phyloP scores from a whole-genome alignment of 92 coral and sea anemone species.

The Epizoanthus illoricatus region DNA sequence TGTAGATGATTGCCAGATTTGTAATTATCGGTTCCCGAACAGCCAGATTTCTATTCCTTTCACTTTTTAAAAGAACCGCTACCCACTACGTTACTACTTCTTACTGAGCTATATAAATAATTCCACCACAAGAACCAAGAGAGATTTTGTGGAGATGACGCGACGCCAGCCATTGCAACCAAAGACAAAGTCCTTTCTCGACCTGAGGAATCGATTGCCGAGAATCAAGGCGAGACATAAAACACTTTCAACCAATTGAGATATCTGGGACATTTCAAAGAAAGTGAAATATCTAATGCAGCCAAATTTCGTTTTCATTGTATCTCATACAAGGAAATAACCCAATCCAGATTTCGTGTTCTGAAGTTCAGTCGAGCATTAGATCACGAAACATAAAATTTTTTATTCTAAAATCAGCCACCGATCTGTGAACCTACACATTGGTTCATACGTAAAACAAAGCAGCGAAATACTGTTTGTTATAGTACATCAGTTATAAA shows the following conservation, averaged over 20 bases:
- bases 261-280: not conserved
- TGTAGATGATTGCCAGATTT: not conserved
- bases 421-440: too few relatives aligned
- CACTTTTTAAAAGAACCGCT: not conserved
- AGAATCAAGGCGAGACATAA: not conserved
- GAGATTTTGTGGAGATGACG: slow-evolving; percentile 21
- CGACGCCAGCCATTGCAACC: slow-evolving; percentile 19
- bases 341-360: not conserved
- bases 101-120: not conserved
- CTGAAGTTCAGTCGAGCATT: slow-evolving; percentile 28
- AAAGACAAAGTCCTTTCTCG: not conserved
- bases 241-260: not conserved
- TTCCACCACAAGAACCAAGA: not conserved
- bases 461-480: too few relatives aligned
- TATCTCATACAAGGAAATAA: not conserved
- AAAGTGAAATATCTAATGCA: not conserved
- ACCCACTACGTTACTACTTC: not conserved
- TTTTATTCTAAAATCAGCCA: not conserved
- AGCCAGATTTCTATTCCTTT: not conserved
- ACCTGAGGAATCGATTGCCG: not conserved
- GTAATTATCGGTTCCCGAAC: not conserved
- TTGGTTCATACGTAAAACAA: too few relatives aligned
- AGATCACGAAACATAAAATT: slow-evolving; percentile 14
- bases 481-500: too few relatives aligned
- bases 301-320: not conserved